Evolutionary conservation across 2,113 vertebrate species (phyloP).

Genomic region (Motacilla alba): DNA sequence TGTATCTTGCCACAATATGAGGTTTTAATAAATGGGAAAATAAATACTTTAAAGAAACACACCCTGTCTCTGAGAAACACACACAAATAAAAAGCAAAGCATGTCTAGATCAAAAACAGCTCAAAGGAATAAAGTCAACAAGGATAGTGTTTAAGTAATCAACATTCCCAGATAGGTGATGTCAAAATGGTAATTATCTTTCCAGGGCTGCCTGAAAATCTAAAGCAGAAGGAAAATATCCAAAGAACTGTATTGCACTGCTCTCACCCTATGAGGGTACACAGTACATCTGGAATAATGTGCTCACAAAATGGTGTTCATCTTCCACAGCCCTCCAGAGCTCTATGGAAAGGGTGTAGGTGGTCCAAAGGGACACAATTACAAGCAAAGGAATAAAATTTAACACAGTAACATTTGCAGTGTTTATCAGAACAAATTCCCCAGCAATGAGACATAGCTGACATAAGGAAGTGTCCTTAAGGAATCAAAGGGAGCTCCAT

Average conservation of each 20-base stretch:
- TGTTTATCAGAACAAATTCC: conserved; percentile 53
- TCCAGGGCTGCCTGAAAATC: conserved; percentile 1
- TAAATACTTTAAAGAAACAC: neutral
- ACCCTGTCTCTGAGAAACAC: neutral
- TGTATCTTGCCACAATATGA: neutral
- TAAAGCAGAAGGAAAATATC: neutral
- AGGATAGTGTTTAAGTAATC: neutral
- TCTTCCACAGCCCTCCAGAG: neutral
- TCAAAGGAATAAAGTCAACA: neutral
- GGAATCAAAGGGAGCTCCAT: neutral
- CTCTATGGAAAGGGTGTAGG: neutral
- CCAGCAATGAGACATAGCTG: conserved; percentile 25
- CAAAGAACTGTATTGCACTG: neutral
- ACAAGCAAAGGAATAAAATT: neutral
- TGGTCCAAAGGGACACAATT: conserved; percentile 11
- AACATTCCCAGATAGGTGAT: neutral
- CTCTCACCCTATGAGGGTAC: neutral
- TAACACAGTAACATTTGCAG: neutral
- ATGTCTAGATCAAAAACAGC: neutral
- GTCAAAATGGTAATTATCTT: conserved; percentile 25
- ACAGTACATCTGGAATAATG: neutral
- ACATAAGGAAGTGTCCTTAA: neutral
- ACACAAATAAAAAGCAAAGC: neutral
- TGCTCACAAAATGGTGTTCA: neutral
- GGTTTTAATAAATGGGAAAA: neutral